Evolutionary conservation across 2,888 invertebrate genomes (phyloP).

Genomic region (Sabatieria punctata): DNA sequence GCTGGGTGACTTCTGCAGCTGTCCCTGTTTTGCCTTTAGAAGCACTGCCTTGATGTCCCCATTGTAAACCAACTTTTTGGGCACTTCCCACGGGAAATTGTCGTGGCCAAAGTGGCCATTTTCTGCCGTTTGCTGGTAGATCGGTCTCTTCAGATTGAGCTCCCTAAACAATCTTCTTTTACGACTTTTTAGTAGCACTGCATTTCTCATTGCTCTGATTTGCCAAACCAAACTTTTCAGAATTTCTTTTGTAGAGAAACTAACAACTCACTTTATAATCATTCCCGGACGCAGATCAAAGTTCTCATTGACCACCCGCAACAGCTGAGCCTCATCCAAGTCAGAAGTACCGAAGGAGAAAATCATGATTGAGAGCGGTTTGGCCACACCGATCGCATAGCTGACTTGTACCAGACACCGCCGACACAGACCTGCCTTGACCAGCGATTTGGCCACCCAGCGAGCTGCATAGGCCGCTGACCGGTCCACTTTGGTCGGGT

Average conservation of each 20-base stretch:
- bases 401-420: constrained; percentile 80
- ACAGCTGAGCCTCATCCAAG: constrained; percentile 50
- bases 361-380: constrained; percentile 88
- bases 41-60: too few species aligned
- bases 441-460: constrained; percentile 97
- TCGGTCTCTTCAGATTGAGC: constrained; percentile 58
- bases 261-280: constrained; percentile 94
- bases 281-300: constrained; percentile 92
- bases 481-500: constrained; percentile 58
- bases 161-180: constrained; percentile 35
- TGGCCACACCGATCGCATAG: constrained; percentile 80
- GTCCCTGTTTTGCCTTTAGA: too few species aligned
- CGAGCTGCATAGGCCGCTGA: constrained; percentile 96
- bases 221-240: too few species aligned
- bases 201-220: too few species aligned
- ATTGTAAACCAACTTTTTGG: constrained; percentile 64
- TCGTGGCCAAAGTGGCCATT: constrained; percentile 97
- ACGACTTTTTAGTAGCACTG: too few species aligned
- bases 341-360: constrained; percentile 92
- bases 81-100: constrained; percentile 90
- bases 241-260: too few species aligned
- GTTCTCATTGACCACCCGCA: constrained; percentile 74
- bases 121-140: constrained; percentile 90
- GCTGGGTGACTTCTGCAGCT: too few species aligned
- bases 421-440: constrained; percentile 79